Base-by-base conservation (phyloP, 1,140 invertebrate genomes). In the Penaeus vannamei region DNA sequence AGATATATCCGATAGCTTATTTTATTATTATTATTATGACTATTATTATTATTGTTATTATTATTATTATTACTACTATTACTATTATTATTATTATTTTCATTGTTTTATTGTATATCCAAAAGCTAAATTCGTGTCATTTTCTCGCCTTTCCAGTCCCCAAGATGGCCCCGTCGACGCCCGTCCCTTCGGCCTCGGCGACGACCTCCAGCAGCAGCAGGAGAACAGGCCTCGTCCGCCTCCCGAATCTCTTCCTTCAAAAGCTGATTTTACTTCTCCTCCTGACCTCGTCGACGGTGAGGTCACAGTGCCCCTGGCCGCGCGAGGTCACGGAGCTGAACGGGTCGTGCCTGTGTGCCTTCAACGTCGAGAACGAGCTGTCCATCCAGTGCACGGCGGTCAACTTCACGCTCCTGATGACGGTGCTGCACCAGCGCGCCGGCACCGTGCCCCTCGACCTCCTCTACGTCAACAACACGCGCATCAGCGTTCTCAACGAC, bases 381-480 rank as follows among this genome's bases (percentile, higher is more conserved):
- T 97, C 97, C 8, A 95, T 98, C 46, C 97, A 98, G 93, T 98
- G 97, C 93, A 96, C 97, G 93, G 95, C 96, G 93, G 97, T 98
- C 29, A 95, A 98, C 91, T 97, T 97, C 92, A 93, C 94, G 12
- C 93, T 95, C 80, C 93, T 98, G 22, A 92, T 98, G 59, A 93
- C 94, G 82, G 95, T 96, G 1, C 94, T 98, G 91, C 90, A 92
- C 59, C 83, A 95, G 95, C 92, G 95, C 94, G 94, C 83, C 93
- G 95, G 89, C 36, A 91, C 95, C 94, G 85, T 92, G n/a, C 93
- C 95, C 0, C 94, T 98, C 77, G 97, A 98, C 93, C 93, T 98
- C 69, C 94, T 98, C 26, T 98, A 98, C 92, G 94, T 98, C 20
- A 97, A 97, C 93, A 98, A 98, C 93, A 96, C 96, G 32, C 96